phyloP scores from a whole-genome alignment of 2,113 vertebrate genomes.

The Pseudopodoces humilis region DNA sequence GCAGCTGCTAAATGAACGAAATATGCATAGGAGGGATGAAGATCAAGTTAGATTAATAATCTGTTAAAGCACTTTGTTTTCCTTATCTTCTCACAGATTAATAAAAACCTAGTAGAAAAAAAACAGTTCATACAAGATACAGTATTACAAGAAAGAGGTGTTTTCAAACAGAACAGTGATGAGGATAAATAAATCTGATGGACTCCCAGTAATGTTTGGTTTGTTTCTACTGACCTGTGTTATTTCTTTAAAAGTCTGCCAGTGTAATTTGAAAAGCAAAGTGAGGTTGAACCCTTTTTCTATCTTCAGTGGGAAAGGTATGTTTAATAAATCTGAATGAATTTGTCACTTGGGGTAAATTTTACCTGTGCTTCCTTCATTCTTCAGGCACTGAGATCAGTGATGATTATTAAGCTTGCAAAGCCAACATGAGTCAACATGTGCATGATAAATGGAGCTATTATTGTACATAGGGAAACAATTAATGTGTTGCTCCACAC shows the following conservation, averaged over 20 bases:
- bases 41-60: neutral
- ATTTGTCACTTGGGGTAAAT: conserved; percentile 42
- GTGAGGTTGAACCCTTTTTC: neutral
- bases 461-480: conserved; percentile 53
- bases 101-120: neutral
- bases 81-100: neutral
- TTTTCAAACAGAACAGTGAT: neutral
- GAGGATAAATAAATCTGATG: neutral
- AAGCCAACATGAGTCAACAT: conserved; percentile 74
- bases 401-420: conserved; percentile 84
- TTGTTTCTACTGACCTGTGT: neutral
- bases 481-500: conserved; percentile 55
- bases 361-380: conserved; percentile 25
- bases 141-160: neutral
- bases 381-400: conserved; percentile 59
- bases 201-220: neutral
- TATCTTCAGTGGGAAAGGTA: neutral
- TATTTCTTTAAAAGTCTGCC: neutral
- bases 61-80: neutral
- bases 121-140: neutral
- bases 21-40: neutral
- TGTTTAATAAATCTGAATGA: conserved; percentile 56
- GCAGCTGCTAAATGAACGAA: neutral
- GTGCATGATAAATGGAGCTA: conserved; percentile 79
- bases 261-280: neutral